Evolutionary conservation across 2,888 invertebrate genomes (phyloP), one percentile per base, ranked within the genome.

Genomic region (Abrostola triplasia): DNA sequence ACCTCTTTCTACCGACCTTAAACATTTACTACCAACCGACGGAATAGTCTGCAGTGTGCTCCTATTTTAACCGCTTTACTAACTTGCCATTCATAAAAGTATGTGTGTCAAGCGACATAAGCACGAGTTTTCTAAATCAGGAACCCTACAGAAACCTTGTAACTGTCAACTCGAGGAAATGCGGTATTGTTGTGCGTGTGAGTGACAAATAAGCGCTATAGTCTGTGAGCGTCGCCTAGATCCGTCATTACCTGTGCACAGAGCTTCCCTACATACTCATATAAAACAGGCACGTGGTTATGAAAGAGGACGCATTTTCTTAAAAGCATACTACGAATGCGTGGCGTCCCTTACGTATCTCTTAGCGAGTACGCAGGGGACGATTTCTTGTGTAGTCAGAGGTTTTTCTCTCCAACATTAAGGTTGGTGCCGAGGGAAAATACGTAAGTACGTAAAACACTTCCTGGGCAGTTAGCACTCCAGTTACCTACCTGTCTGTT

Each of bases 101-200:
- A 50, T 64, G 70, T 74, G 50, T 69, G 59, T 71, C 73, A 67
- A 47, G 52, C 42, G 37, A 74, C 48, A 36, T 40, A 58, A 35
- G 42, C 48, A 47, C 60, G 61, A 47, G 47, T 59, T 64, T 59
- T 50, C 53, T 69, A 70, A 69, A 71, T 71, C 47, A 57, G 49
- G 59, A 64, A 64, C 70, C 24, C 75, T 70, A 38, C 75, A 57
- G 64, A 71, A 74, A 56, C 70, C 75, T 59, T 74, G 59, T 69
- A 71, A 74, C 59, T 36, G 71, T 47, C 42, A 35, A 47, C 47
- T 53, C 55, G 49, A 56, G 71, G 71, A 55, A 57, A 51, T 67
- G 70, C 59, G 48, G 70, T 51, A 40, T 74, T 58, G 56, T 49
- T 36, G 36, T 71, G 71, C 59, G 59, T 59, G 59, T 42, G 37